phyloP scores from a whole-genome alignment of 2,888 invertebrate species.

The Neoascia interrupta region DNA sequence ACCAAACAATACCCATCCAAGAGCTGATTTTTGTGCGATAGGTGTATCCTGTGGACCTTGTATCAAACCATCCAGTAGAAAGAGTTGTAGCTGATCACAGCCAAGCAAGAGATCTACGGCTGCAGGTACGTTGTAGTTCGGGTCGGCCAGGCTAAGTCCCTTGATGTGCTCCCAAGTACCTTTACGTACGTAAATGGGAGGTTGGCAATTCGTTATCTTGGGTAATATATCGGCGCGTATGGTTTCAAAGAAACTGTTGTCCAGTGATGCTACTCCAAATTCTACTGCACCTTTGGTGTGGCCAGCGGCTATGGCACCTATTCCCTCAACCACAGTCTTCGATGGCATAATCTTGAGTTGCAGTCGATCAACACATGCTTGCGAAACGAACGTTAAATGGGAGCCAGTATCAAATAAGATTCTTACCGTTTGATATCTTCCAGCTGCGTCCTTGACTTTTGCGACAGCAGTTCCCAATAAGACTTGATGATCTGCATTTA shows the following conservation, averaged over 20 bases:
- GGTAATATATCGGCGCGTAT: conserved; percentile 26
- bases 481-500: conserved; percentile 4
- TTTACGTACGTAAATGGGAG: conserved; percentile 3
- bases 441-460: conserved; percentile 5
- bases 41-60: conserved; percentile 34
- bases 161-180: conserved; percentile 26
- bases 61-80: conserved; percentile 12
- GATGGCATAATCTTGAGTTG: conserved; percentile 16
- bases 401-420: conserved; percentile 31
- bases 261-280: conserved; percentile 2
- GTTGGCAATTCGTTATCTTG: conserved; percentile 50
- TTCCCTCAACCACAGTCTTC: conserved; percentile 31
- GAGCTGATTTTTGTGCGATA: not conserved
- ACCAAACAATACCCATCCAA: conserved; percentile 13
- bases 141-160: conserved; percentile 43
- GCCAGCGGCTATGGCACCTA: conserved; percentile 26
- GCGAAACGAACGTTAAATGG: conserved; percentile 45
- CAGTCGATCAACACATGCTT: conserved; percentile 45
- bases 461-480: conserved; percentile 30
- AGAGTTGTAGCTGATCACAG: conserved; percentile 36
- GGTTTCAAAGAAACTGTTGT: conserved; percentile 2
- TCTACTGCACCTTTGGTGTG: conserved; percentile 15
- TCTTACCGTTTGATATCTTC: conserved; percentile 4
- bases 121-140: conserved; percentile 22
- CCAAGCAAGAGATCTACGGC: conserved; percentile 29